phyloP scores from a whole-genome alignment of 2,888 invertebrate genomes.

The Neelides folsomi region DNA sequence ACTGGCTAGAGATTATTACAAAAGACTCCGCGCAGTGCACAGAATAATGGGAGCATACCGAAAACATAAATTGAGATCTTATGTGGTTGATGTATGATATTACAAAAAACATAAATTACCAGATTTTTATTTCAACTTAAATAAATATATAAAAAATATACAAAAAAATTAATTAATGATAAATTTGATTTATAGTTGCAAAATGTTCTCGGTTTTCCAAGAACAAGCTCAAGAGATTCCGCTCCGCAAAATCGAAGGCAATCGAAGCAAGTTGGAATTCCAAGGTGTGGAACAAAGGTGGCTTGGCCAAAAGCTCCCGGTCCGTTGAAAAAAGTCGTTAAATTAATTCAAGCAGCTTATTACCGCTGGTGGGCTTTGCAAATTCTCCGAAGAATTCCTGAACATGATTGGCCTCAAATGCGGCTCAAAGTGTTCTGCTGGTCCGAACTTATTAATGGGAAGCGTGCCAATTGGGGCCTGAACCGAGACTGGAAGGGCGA shows the following conservation, averaged over 20 bases:
- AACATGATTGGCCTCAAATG: constrained; percentile 75
- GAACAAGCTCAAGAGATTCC: not conserved
- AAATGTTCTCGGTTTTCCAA: constrained; percentile 27
- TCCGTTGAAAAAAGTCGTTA: constrained; percentile 43
- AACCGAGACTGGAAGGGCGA: constrained; percentile 70
- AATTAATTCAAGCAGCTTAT: constrained; percentile 49
- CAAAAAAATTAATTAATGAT: too few relatives aligned
- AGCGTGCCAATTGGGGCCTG: constrained; percentile 58
- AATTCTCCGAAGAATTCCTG: constrained; percentile 65
- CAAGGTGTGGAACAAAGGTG: constrained; percentile 26
- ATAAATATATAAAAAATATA: too few relatives aligned
- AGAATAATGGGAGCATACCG: constrained; percentile 69
- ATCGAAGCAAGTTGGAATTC: constrained; percentile 17
- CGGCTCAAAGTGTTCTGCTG: constrained; percentile 48
- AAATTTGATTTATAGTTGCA: constrained; percentile 11
- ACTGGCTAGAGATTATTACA: constrained; percentile 62
- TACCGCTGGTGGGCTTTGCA: constrained; percentile 79
- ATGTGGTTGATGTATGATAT: constrained; percentile 48
- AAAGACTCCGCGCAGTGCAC: constrained; percentile 71
- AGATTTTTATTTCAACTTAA: too few relatives aligned
- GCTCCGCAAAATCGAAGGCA: not conserved
- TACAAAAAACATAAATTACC: constrained; percentile 50
- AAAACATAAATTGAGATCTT: constrained; percentile 58
- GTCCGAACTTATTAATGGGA: constrained; percentile 42
- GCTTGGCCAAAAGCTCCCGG: constrained; percentile 28